These are phyloP conservation scores for Leptopilina myrica DNA, from an alignment of 2,888 invertebrate species.

Conservation along the genomic window DNA sequence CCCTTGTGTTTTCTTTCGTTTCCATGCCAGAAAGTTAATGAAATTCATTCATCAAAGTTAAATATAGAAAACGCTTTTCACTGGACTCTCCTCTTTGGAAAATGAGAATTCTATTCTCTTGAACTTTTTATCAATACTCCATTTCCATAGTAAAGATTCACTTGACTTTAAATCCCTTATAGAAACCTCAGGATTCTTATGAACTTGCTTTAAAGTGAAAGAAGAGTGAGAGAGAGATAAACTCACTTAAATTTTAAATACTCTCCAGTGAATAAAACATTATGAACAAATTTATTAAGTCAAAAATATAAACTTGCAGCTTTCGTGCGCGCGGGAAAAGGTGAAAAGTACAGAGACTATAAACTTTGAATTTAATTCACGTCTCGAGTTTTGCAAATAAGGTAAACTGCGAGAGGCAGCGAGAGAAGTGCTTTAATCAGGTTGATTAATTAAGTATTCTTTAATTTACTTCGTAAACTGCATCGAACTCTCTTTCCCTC, in stretches of 20 bases:
- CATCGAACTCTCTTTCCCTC: slow-evolving; percentile 3
- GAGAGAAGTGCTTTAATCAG: slow-evolving; percentile 34
- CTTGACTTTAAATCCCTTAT: slow-evolving; percentile 11
- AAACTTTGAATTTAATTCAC: slow-evolving; percentile 15
- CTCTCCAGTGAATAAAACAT: slow-evolving; percentile 6
- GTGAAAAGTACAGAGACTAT: slow-evolving; percentile 7
- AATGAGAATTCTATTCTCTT: background rate
- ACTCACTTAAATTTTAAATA: slow-evolving; percentile 31
- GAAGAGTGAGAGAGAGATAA: background rate
- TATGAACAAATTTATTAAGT: slow-evolving; percentile 8
- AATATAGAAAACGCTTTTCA: background rate
- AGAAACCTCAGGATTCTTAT: slow-evolving; percentile 9
- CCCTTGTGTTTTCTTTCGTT: no score
- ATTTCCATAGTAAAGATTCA: slow-evolving; percentile 8
- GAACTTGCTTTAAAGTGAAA: no score
- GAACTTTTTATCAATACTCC: slow-evolving; percentile 8
- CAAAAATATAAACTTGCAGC: slow-evolving; percentile 17
- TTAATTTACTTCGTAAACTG: slow-evolving; percentile 1
- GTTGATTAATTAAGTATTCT: slow-evolving; percentile 32
- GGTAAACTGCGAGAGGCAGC: background rate
- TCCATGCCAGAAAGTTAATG: no score
- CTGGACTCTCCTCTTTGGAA: background rate
- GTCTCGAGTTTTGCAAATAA: slow-evolving; percentile 15
- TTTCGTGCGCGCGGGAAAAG: background rate
- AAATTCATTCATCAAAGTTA: no score